Base-by-base conservation (phyloP, 2,888 invertebrate species). In the Achlya flavicornis region DNA sequence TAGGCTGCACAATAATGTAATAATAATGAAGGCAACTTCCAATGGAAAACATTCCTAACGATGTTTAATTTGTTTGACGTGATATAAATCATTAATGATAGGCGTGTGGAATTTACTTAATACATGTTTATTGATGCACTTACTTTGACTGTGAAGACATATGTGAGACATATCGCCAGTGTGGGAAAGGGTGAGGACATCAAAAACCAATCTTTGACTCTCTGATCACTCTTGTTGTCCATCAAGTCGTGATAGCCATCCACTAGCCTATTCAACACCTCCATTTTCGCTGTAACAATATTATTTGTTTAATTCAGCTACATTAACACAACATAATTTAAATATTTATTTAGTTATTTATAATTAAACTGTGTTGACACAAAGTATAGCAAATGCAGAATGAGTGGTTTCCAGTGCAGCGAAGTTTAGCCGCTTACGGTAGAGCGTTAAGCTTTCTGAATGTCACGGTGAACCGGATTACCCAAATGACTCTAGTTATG, bases 131-230 rank as follows among this genome's bases (percentile, higher is more conserved):
- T 58, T n/a, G 26, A 19, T 43, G 10, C 62, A 86, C 90, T 90
- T 87, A 95, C 95, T 94, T 96, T 96, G 63, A 97, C 96, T 81
- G 95, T 94, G 80, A 96, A 96, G 41, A 96, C 96, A 85, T 98
- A 98, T 78, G 94, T 92, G 67, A 97, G 89, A 81, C 97, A 97
- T 78, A 97, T 96, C 67, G 94, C 88, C 66, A 97, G 83, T 62
- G 98, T 97, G 59, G 97, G 97, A 69, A 97, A 94, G 8, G 97
- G 98, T 26, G 97, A 96, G 76, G 96, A 96, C 97, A 98, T 97
- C 89, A 98, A 92, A 65, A 96, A 94, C 96, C 97, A 98, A 79
- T 95, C 95, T 77, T 96, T 96, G 65, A 97, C 97, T 75, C 98
- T 94, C 43, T 96, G 96, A 91, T 98, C 97, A 84, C 97, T 97